These are phyloP conservation scores for Strix aluco DNA, from an alignment of 2,113 vertebrate genomes.

Conservation along the genomic window DNA sequence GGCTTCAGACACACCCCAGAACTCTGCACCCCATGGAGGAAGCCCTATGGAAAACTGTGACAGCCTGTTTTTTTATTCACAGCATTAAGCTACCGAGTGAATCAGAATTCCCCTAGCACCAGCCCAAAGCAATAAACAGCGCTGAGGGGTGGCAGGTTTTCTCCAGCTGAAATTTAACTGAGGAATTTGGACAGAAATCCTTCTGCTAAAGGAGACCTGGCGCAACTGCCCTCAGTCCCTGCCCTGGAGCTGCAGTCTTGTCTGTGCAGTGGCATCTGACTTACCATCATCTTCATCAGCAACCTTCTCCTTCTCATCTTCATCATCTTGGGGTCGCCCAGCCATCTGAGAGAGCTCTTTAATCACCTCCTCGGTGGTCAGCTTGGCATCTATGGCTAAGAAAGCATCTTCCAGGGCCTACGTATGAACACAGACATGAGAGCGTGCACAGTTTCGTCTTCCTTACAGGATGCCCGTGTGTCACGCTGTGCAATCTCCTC, in stretches of 20 bases:
- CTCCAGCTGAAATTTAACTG: background rate
- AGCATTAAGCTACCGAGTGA: background rate
- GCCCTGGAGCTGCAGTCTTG: background rate
- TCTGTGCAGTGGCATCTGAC: conserved; percentile 5
- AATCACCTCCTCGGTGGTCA: conserved; percentile 94
- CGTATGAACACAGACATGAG: background rate
- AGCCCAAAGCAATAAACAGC: background rate
- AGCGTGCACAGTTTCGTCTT: background rate
- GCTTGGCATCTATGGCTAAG: conserved; percentile 90
- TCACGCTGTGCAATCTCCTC: background rate
- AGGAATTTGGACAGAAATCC: background rate
- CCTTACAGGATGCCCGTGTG: background rate
- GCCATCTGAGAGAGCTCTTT: conserved; percentile 95
- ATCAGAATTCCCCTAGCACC: background rate
- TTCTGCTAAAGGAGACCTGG: background rate
- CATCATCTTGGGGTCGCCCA: conserved; percentile 87
- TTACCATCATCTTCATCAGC: conserved; percentile 98
- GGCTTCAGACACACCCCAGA: background rate
- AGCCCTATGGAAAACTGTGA: background rate
- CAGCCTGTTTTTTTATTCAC: background rate
- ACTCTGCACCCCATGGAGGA: background rate
- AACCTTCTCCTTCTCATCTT: conserved; percentile 87
- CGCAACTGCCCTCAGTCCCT: background rate
- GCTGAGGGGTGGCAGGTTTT: background rate
- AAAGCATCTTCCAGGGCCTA: conserved; percentile 97